Base-by-base conservation (phyloP, 2,797 vertebrate species). In the Stomatorhinus walkeri region DNA sequence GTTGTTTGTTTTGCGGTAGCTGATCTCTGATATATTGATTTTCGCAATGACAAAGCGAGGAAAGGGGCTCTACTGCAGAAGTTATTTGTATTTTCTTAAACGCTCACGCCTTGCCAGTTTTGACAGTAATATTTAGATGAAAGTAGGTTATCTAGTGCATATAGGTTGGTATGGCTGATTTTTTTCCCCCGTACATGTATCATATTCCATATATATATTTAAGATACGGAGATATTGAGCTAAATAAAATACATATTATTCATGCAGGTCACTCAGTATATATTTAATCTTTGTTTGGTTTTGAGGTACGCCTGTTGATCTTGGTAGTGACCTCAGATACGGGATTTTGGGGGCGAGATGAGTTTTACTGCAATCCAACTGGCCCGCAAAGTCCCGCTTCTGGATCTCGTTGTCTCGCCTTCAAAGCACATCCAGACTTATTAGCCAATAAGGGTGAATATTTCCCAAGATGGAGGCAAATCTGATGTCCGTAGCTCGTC, bases 351-450 rank as follows among this genome's bases (percentile, higher is more conserved):
- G 97, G 96, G 96, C 96, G 88, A 97, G 97, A 96, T 97, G 97
- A 96, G 97, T 95, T 96, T 95, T 93, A 94, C 92, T 93, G 94
- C 94, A 94, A 96, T 96, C 96, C 97, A 97, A 97, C 96, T 97
- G 97, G 97, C 97, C 97, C 96, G 95, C 96, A 97, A 97, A 97
- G 97, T 97, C 96, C 97, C 96, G 96, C 96, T 97, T 96, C 95
- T 97, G 95, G 95, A 92, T 92, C 91, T 95, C 95, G 95, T 95
- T 91, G 93, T 93, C 76, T 93, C 96, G 91, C 89, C 96, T 93
- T 91, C 90, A 93, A 81, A 51, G 14, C 61, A 56, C 32, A 10
- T 68, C 9, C n/a, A 14, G 51, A 43, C 43, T 84, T 59, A 87
- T 52, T 87, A 24, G 9, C 59, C 56, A 24, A 84, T 49, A 83